A percentile compares a stretch with the other conserved stretches of the same genome.
Conservation (phyloP, 2,797 vertebrate genomes). For the Steatocranus sp. region DNA sequence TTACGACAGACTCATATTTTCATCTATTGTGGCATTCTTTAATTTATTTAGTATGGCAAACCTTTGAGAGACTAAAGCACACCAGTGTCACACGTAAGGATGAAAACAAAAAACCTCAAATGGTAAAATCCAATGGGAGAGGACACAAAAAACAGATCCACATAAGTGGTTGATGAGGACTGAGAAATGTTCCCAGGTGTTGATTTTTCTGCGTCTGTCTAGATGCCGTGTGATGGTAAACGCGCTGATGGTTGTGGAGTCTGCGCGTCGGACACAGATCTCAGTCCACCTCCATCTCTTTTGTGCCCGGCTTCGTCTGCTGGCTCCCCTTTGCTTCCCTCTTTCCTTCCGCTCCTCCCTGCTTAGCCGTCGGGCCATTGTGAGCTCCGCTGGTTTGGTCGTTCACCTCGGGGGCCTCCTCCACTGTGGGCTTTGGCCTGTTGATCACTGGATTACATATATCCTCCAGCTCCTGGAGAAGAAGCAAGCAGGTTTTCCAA, state of each 20-base stretch:
- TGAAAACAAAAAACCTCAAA: conserved; percentile 39
- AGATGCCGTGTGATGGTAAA: conserved; percentile 25
- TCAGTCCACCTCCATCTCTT: conserved; percentile 95
- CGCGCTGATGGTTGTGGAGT: conserved; percentile 15
- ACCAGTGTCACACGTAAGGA: conserved; percentile 49
- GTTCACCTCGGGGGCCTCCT: conserved; percentile 76
- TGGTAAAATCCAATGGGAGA: conserved; percentile 34
- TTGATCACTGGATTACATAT: conserved; percentile 83
- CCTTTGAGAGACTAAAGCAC: conserved; percentile 54
- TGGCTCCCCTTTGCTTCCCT: conserved; percentile 77
- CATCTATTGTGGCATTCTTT: conserved; percentile 58
- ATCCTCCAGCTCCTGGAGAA: conserved; percentile 82
- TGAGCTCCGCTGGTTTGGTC: conserved; percentile 75
- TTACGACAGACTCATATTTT: conserved; percentile 49
- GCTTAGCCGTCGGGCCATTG: conserved; percentile 76
- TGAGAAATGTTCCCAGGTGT: conserved; percentile 50
- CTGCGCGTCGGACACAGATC: conserved; percentile 28
- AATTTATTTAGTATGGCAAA: conserved; percentile 51
- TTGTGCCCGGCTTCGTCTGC: conserved; percentile 76
- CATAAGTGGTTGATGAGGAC: conserved; percentile 47
- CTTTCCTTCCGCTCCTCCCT: conserved; percentile 70
- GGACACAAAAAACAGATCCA: conserved; percentile 39
- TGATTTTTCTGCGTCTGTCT: conserved; percentile 38
- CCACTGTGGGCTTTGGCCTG: conserved; percentile 83
- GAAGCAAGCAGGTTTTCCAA: neutral